Percentiles rank a stretch among this genome's conserved stretches.
phyloP scores from a whole-genome alignment of 2,113 vertebrate genomes.

The Hemiprocne comata region DNA sequence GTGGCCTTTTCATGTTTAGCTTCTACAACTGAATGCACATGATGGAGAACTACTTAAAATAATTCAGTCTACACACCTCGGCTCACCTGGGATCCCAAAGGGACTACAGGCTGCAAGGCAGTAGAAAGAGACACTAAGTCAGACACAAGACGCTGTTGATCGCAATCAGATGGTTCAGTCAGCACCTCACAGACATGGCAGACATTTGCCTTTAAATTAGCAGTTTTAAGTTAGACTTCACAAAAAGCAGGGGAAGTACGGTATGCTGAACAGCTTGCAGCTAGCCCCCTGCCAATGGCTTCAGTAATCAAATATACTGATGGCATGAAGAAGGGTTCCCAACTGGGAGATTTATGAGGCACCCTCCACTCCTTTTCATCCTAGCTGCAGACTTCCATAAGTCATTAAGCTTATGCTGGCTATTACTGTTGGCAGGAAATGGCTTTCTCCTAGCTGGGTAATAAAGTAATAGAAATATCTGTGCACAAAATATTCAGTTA shows the following conservation, averaged over 20 bases:
- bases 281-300: not conserved
- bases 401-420: not conserved
- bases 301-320: not conserved
- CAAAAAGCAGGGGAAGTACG: not conserved
- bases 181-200: not conserved
- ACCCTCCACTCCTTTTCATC: not conserved
- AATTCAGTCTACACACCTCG: not conserved
- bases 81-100: not conserved
- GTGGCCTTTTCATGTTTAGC: not conserved
- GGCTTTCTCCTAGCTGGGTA: not conserved
- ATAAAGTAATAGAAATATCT: not conserved
- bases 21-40: not conserved
- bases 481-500: not conserved
- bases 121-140: not conserved
- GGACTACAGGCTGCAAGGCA: not conserved
- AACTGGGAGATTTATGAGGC: not conserved
- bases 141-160: not conserved
- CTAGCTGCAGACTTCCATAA: not conserved
- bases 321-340: not conserved
- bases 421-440: not conserved
- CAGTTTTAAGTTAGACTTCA: not conserved
- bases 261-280: not conserved
- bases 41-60: not conserved
- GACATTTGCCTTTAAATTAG: not conserved
- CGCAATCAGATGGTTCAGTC: not conserved